phyloP scores from a whole-genome alignment of 2,888 invertebrate species.

The Phyto melanocephala region DNA sequence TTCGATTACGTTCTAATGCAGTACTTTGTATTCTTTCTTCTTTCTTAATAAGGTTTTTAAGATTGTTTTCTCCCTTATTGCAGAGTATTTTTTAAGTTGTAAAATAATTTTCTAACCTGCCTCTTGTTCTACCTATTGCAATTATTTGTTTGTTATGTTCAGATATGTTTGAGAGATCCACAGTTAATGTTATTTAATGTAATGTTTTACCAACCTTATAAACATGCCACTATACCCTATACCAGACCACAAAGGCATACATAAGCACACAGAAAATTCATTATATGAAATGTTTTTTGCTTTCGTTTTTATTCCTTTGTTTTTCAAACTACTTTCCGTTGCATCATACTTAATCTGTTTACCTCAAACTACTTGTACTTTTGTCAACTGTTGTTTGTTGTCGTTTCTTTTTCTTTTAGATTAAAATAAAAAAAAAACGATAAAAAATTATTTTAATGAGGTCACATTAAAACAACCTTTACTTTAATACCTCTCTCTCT shows the following conservation, averaged over 20 bases:
- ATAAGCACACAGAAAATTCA: not conserved
- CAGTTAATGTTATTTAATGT: not conserved
- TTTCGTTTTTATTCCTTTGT: constrained; percentile 17
- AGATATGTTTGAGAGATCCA: not conserved
- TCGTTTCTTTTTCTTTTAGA: constrained; percentile 27
- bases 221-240: constrained; percentile 10
- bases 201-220: not conserved
- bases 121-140: too few relatives aligned
- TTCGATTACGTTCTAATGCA: too few relatives aligned
- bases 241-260: too few relatives aligned
- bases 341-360: constrained; percentile 50
- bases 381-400: constrained; percentile 52
- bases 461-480: constrained; percentile 51
- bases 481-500: constrained; percentile 3
- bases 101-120: too few relatives aligned
- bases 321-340: constrained; percentile 26
- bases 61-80: too few relatives aligned
- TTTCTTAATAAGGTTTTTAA: too few relatives aligned
- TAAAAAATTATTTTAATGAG: constrained; percentile 62
- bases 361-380: constrained; percentile 28
- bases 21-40: too few relatives aligned
- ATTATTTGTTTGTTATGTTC: not conserved
- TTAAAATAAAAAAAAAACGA: constrained; percentile 70
- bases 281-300: constrained; percentile 10
- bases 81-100: too few relatives aligned